Base-by-base conservation (phyloP, 2,888 invertebrate species). In the Mayetiola destructor region DNA sequence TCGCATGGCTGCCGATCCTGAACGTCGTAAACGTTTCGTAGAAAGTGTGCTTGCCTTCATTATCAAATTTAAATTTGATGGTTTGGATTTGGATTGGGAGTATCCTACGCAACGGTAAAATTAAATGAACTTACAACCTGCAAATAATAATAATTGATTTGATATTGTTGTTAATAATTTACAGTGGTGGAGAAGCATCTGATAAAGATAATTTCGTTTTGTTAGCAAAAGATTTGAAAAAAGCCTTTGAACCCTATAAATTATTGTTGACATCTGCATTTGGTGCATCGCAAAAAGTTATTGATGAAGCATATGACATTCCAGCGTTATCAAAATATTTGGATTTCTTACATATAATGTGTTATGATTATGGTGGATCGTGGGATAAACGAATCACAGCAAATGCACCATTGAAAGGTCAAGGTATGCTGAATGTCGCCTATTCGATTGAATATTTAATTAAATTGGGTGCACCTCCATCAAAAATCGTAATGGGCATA, bases 361-460 rank as follows among this genome's bases (percentile, higher is more conserved):
- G 86, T 60, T 92, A 92, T 68, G 91, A 92, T 69, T 91, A 89
- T 68, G 88, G 89, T 63, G 90, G 90, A 10, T 35, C 37, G 23
- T 90, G 89, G 89, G 86, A 90, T 63, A 75, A 75, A 1, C 75
- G 74, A 58, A 80, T 87, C 0, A 85, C 86, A 0, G 81, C 87
- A 10, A 90, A 91, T 66, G 84, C 90, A 0, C 91, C 91, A 0
- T 66, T 92, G 9, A 74, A 72, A 27, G 77, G 80, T 1, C 62
- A 65, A 1, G 69, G 68, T 61, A 72, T 75, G 0, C 71, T 85
- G 3, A 86, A 80, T 70, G 80, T 89, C 71, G 88, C 85, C 73
- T 83, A 75, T 67, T 84, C 85, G 14, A 79, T 90, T 1, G 81
- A 85, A 56, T 84, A 88, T 68, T 79, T 88, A 69, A 64, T 90